Conservation (phyloP, 2,888 invertebrate genomes). For the Archips crataeganus region DNA sequence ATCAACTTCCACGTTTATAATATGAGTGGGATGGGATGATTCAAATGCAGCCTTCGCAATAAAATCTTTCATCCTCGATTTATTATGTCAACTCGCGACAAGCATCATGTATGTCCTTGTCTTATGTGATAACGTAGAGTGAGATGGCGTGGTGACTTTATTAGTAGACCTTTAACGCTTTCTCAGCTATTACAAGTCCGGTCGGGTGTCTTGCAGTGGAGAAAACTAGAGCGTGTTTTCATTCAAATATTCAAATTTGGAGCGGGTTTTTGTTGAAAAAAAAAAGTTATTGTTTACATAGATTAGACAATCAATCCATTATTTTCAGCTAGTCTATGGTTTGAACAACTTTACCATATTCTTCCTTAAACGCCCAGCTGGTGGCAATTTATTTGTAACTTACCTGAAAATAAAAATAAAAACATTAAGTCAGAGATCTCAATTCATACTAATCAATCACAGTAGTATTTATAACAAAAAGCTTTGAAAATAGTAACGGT, state of each 20-base stretch:
- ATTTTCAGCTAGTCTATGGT: neutral
- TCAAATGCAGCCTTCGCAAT: conserved; percentile 37
- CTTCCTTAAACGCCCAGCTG: neutral
- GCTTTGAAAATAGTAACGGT: no score
- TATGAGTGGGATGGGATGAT: neutral
- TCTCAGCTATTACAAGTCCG: conserved; percentile 6
- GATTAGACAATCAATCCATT: neutral
- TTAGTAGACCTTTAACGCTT: conserved; percentile 19
- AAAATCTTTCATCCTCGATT: conserved; percentile 27
- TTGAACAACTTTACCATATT: neutral
- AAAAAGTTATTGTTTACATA: neutral
- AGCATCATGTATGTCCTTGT: conserved; percentile 20
- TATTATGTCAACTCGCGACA: neutral
- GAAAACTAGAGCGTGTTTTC: conserved; percentile 19
- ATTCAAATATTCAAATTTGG: conserved; percentile 20
- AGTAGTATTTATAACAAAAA: no score
- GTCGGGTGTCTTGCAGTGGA: conserved; percentile 16
- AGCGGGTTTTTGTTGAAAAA: neutral
- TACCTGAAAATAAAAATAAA: conserved; percentile 8
- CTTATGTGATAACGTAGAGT: conserved; percentile 12
- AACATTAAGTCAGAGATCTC: neutral
- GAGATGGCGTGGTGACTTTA: neutral
- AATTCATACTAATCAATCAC: no score
- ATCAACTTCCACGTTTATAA: no score
- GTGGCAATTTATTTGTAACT: neutral